phyloP scores from a whole-genome alignment of 2,888 invertebrate species.

The Patella caerulea region DNA sequence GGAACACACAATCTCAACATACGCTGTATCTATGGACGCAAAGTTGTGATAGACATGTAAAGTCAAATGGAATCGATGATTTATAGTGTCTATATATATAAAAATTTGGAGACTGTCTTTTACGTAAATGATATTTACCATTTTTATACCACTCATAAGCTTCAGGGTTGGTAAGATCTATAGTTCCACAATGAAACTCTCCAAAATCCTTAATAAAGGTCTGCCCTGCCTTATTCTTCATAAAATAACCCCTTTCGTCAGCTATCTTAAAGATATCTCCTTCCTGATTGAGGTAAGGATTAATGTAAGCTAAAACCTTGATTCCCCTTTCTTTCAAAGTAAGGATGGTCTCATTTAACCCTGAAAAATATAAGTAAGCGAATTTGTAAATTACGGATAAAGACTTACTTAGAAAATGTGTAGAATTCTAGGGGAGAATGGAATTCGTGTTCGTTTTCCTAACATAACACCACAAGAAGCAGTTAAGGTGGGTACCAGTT shows the following conservation, averaged over 20 bases:
- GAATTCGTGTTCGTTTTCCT: too few relatives aligned
- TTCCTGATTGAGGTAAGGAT: conserved; percentile 56
- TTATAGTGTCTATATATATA: too few relatives aligned
- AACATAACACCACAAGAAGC: too few relatives aligned
- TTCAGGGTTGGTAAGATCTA: conserved; percentile 61
- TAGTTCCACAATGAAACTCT: conserved; percentile 58
- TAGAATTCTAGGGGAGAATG: too few relatives aligned
- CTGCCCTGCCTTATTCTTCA: conserved; percentile 49
- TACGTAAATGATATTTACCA: conserved; percentile 18
- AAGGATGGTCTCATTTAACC: conserved; percentile 44
- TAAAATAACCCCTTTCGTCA: conserved; percentile 47
- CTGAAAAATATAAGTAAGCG: conserved; percentile 37
- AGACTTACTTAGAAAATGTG: too few relatives aligned
- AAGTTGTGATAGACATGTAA: too few relatives aligned
- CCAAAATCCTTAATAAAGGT: conserved; percentile 57
- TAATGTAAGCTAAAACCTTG: conserved; percentile 61
- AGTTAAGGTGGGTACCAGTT: too few relatives aligned
- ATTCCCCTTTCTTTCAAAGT: conserved; percentile 45
- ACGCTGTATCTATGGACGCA: too few relatives aligned
- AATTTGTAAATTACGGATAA: neutral
- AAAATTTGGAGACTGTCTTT: too few relatives aligned
- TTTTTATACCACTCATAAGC: conserved; percentile 64
- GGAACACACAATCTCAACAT: too few relatives aligned
- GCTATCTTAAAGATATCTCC: conserved; percentile 56
- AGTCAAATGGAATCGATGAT: too few relatives aligned